Percentiles rank a stretch among this genome's conserved stretches.
Evolutionary conservation across 2,888 invertebrate species (phyloP).

Genomic region (Erpobdella octoculata): DNA sequence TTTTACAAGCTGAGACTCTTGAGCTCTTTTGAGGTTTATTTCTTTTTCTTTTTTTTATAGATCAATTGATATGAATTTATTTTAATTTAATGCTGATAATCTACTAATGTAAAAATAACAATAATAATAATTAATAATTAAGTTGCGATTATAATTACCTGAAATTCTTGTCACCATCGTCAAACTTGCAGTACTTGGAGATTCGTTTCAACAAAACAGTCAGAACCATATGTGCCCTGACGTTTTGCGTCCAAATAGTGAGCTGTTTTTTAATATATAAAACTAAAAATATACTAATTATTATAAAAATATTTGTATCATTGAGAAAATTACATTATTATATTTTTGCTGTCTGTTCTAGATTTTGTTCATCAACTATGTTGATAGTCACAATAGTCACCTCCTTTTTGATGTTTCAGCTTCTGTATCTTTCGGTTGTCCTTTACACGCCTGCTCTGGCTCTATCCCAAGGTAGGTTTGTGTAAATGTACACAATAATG

Average conservation of each 20-base stretch:
- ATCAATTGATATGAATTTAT: not conserved
- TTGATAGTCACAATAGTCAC: not conserved
- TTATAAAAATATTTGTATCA: not conserved
- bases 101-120: too few species aligned
- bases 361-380: not conserved
- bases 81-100: too few species aligned
- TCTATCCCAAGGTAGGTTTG: slow-evolving; percentile 56
- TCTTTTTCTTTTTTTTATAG: not conserved
- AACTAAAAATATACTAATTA: not conserved
- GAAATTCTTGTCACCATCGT: not conserved
- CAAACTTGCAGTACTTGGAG: slow-evolving; percentile 40
- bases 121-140: too few species aligned
- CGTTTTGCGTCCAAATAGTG: slow-evolving; percentile 35
- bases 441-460: slow-evolving; percentile 81
- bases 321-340: not conserved
- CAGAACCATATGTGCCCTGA: slow-evolving; percentile 35
- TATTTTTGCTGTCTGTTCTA: not conserved
- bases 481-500: not conserved
- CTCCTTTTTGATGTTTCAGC: slow-evolving; percentile 37
- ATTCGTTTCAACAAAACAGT: slow-evolving; percentile 38
- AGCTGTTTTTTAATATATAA: not conserved
- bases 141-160: not conserved
- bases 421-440: slow-evolving; percentile 64
- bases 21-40: slow-evolving; percentile 44
- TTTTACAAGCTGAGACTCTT: slow-evolving; percentile 44